Evolutionary conservation across 2,113 vertebrate species (phyloP).

Genomic region (Proteles cristata): DNA sequence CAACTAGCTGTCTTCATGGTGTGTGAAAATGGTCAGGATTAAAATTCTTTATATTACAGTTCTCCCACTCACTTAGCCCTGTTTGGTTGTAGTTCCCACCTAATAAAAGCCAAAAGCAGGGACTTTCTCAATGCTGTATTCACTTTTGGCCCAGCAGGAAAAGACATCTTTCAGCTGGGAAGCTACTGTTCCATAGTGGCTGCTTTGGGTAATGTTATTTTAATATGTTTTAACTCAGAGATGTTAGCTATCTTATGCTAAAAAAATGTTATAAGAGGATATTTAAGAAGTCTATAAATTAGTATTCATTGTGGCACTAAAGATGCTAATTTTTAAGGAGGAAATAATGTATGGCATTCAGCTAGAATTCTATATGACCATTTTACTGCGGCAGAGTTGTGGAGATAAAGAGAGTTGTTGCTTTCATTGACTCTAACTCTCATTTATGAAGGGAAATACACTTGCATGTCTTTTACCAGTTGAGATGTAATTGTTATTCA

Average conservation of each 20-base stretch:
- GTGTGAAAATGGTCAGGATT: not conserved
- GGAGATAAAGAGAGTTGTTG: conserved; percentile 78
- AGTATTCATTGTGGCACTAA: conserved; percentile 76
- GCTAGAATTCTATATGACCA: conserved; percentile 72
- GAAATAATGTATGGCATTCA: conserved; percentile 73
- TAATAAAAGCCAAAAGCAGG: conserved; percentile 48
- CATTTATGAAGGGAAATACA: conserved; percentile 79
- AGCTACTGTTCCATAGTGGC: conserved; percentile 26
- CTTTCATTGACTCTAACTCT: conserved; percentile 81
- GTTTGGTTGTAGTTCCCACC: conserved; percentile 23
- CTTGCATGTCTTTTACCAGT: conserved; percentile 78
- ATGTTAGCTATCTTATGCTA: conserved; percentile 59
- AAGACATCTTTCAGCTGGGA: not conserved
- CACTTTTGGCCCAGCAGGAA: conserved; percentile 42
- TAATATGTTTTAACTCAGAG: conserved; percentile 60
- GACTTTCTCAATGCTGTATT: conserved; percentile 40
- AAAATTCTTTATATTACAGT: conserved; percentile 12
- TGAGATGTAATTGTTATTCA: conserved; percentile 71
- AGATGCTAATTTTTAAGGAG: conserved; percentile 81
- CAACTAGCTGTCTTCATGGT: not conserved
- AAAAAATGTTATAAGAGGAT: conserved; percentile 70
- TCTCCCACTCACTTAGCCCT: not conserved
- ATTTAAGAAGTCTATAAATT: conserved; percentile 80
- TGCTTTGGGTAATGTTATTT: conserved; percentile 50
- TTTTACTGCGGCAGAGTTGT: conserved; percentile 73